phyloP scores from a whole-genome alignment of 2,888 invertebrate species.

The Drosophila anomalata region DNA sequence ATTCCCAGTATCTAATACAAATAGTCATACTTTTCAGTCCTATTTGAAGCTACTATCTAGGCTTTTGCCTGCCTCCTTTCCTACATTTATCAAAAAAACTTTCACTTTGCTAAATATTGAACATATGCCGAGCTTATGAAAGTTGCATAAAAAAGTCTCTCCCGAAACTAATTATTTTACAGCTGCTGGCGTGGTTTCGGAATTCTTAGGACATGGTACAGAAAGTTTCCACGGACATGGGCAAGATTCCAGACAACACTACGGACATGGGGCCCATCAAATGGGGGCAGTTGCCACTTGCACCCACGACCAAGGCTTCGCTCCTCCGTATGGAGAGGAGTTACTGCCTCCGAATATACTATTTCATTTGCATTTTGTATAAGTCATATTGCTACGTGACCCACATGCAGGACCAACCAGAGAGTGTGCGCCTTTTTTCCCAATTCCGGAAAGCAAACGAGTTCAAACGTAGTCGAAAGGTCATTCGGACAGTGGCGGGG shows the following conservation, averaged over 20 bases:
- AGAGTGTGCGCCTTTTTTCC: conserved; percentile 31
- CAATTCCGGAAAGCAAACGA: conserved; percentile 40
- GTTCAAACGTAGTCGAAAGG: conserved; percentile 14
- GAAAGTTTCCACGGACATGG: conserved; percentile 39
- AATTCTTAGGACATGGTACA: conserved; percentile 43
- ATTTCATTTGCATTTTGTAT: conserved; percentile 70
- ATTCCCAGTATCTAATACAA: conserved; percentile 71
- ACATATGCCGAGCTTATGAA: too few relatives aligned
- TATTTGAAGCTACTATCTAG: conserved; percentile 10
- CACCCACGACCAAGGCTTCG: conserved; percentile 19
- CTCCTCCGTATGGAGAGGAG: neutral
- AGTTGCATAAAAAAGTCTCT: conserved; percentile 13
- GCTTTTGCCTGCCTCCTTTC: conserved; percentile 19
- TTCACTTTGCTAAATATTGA: conserved; percentile 49
- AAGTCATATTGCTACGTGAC: conserved; percentile 67
- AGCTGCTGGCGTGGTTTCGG: conserved; percentile 38
- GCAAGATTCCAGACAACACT: conserved; percentile 1
- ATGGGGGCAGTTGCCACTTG: conserved; percentile 43
- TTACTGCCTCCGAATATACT: conserved; percentile 32
- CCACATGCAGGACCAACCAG: conserved; percentile 50
- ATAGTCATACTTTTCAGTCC: conserved; percentile 52
- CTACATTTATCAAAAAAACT: conserved; percentile 50
- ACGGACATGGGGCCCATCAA: conserved; percentile 2
- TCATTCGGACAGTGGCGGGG: neutral
- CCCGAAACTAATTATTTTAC: conserved; percentile 42